These are phyloP conservation scores for Peromyscus californicus DNA, from an alignment of 2,113 vertebrate genomes.

Conservation along the genomic window DNA sequence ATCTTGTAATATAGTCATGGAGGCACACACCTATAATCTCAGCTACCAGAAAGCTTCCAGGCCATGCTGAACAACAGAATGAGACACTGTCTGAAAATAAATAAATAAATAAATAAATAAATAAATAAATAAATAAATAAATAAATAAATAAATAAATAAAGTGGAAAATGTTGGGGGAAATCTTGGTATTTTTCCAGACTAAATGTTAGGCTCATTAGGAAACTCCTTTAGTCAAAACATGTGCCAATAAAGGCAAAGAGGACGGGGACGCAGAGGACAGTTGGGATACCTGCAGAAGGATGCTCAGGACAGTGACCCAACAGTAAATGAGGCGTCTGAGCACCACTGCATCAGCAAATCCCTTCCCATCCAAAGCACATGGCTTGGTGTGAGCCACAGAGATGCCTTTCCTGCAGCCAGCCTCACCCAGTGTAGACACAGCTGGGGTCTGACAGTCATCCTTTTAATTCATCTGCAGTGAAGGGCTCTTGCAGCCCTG, in stretches of 20 bases:
- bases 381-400: accelerated
- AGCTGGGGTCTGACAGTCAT: background rate
- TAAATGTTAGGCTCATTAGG: background rate
- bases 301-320: background rate
- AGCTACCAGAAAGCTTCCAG: background rate
- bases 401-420: background rate
- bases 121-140: background rate
- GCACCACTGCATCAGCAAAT: background rate
- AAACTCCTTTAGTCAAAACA: background rate
- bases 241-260: background rate
- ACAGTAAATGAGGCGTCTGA: background rate
- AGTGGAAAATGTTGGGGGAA: background rate
- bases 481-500: constrained; percentile 3
- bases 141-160: background rate
- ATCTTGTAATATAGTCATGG: no score
- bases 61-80: background rate
- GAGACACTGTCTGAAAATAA: background rate
- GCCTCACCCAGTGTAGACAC: background rate
- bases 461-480: constrained; percentile 7
- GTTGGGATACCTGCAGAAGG: background rate
- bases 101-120: background rate
- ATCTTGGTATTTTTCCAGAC: background rate
- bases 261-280: background rate
- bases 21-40: no score
- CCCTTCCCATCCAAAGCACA: background rate